phyloP scores from a whole-genome alignment of 2,113 vertebrate genomes.

The Ictalurus furcatus region DNA sequence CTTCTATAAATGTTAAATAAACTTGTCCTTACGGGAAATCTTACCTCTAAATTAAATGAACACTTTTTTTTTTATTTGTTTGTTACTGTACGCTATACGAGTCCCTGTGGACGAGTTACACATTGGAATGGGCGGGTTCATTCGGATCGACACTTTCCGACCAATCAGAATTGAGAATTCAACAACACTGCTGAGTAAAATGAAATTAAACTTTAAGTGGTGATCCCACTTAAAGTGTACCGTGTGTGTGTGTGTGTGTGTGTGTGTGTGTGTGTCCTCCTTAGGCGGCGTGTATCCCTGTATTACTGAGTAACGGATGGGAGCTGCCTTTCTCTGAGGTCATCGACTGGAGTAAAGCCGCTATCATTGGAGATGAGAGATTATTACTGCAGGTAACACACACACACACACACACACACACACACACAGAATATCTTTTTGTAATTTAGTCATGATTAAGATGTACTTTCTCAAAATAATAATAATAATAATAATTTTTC shows the following conservation, averaged over 20 bases:
- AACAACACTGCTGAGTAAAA: not conserved
- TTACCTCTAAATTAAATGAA: not conserved
- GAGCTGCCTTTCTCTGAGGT: constrained; percentile 79
- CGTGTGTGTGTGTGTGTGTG: constrained; percentile 17
- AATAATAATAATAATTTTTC: too few species aligned
- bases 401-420: constrained; percentile 28
- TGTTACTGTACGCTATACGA: too few species aligned
- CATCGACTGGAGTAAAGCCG: constrained; percentile 79
- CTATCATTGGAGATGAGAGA: constrained; percentile 75
- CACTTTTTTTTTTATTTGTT: not conserved
- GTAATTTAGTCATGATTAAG: not conserved
- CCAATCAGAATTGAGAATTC: not conserved
- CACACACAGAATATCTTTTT: not conserved
- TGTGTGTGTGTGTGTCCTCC: constrained; percentile 25
- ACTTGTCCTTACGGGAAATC: not conserved
- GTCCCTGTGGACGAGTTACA: too few species aligned
- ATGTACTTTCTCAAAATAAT: not conserved
- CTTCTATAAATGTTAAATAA: not conserved
- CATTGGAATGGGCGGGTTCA: not conserved
- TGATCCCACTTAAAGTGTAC: not conserved
- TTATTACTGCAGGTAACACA: constrained; percentile 74
- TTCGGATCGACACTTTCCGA: not conserved
- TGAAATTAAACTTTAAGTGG: not conserved
- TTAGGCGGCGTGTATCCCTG: constrained; percentile 77
- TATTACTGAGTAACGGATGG: constrained; percentile 80